Percentiles rank a stretch among this genome's conserved stretches.
Conservation (phyloP, 2,113 vertebrate genomes). For the Mugil cephalus region DNA sequence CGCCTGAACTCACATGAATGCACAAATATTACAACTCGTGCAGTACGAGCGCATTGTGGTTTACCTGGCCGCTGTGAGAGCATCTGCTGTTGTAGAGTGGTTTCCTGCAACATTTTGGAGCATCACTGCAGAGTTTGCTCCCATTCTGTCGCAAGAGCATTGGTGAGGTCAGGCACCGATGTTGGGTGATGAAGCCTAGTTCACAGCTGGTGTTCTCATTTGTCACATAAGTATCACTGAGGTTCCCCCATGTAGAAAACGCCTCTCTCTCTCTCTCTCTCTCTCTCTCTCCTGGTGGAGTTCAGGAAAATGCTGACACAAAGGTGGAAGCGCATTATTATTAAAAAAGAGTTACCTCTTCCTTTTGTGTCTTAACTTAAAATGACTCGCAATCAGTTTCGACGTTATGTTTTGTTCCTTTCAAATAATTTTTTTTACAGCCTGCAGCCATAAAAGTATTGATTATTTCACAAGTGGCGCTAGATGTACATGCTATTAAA, state of each 20-base stretch:
- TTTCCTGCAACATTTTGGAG: slow-evolving; percentile 9
- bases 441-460: background rate
- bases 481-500: too few species aligned
- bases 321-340: background rate
- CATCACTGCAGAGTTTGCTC: slow-evolving; percentile 5
- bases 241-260: background rate
- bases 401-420: background rate
- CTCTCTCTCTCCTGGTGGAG: background rate
- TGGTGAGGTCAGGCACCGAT: slow-evolving; percentile 15
- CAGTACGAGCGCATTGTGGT: background rate
- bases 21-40: background rate
- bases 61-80: background rate
- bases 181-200: slow-evolving; percentile 13
- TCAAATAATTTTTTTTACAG: background rate
- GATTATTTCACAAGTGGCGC: too few species aligned
- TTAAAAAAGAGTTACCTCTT: too few species aligned
- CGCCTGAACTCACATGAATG: background rate
- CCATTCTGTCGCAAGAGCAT: slow-evolving; percentile 15
- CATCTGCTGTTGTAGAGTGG: background rate
- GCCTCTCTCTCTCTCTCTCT: too few species aligned
- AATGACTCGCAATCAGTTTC: background rate
- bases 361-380: background rate
- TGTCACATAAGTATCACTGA: slow-evolving; percentile 5
- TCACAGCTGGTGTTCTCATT: background rate
- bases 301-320: background rate